Conservation (phyloP, 2,797 vertebrate species). For the Paratrypauchen microcephalus region DNA sequence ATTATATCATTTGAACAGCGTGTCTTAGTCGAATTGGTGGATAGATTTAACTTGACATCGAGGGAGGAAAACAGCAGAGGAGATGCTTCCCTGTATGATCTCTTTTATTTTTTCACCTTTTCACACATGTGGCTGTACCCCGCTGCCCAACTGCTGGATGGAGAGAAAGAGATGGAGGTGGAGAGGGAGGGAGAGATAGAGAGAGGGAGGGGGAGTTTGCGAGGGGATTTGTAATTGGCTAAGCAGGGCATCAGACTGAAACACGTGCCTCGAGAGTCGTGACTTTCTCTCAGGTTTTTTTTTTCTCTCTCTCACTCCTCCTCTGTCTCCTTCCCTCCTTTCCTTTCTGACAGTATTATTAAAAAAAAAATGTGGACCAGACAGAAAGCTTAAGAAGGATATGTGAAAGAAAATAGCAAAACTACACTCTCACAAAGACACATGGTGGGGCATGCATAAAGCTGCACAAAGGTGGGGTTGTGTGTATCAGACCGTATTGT, state of each 20-base stretch:
- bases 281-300: conserved; percentile 49
- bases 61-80: conserved; percentile 14
- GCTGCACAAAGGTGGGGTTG: conserved; percentile 9
- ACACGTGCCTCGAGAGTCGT: conserved; percentile 69
- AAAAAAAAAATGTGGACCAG: conserved; percentile 22
- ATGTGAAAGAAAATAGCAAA: conserved; percentile 2
- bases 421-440: not conserved
- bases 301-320: not conserved
- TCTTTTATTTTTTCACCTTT: conserved; percentile 27
- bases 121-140: conserved; percentile 29
- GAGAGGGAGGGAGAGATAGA: conserved; percentile 13
- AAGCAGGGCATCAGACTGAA: conserved; percentile 40
- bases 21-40: conserved; percentile 37
- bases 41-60: conserved; percentile 27
- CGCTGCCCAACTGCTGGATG: conserved; percentile 35
- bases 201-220: conserved; percentile 14
- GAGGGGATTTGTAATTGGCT: conserved; percentile 64
- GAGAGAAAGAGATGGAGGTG: conserved; percentile 31
- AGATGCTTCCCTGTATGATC: not conserved
- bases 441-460: not conserved
- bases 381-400: conserved; percentile 25
- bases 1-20: conserved; percentile 4
- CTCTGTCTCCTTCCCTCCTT: conserved; percentile 31
- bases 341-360: conserved; percentile 27
- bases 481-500: conserved; percentile 32